Evolutionary conservation across 1,140 invertebrate genomes (phyloP).

Genomic region (Zaprionus africanus): DNA sequence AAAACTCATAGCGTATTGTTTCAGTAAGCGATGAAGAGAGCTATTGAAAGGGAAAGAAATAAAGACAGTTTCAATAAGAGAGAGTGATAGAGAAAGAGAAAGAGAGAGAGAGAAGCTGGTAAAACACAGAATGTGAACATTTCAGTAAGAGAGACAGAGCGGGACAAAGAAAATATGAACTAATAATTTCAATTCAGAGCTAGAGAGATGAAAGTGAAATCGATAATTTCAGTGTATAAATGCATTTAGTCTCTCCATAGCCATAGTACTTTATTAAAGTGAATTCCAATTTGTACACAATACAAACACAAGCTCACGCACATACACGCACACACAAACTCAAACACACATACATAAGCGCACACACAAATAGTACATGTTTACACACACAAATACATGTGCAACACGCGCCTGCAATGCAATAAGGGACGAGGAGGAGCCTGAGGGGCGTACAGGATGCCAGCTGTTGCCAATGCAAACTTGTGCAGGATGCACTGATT

Average conservation of each 20-base stretch:
- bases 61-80: too few relatives aligned
- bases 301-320: constrained; percentile 26
- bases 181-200: neutral
- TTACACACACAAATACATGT: constrained; percentile 13
- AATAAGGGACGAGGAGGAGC: constrained; percentile 25
- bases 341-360: neutral
- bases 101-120: too few relatives aligned
- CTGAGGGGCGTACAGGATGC: constrained; percentile 9
- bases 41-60: too few relatives aligned
- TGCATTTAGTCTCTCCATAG: neutral
- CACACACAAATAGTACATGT: neutral
- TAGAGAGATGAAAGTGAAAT: neutral
- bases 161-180: neutral
- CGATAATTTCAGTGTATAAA: neutral
- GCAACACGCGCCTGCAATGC: constrained; percentile 19
- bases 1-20: too few relatives aligned
- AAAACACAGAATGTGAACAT: too few relatives aligned
- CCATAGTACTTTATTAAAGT: neutral
- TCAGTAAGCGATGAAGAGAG: too few relatives aligned
- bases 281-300: constrained; percentile 49
- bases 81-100: too few relatives aligned
- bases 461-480: constrained; percentile 30
- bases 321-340: neutral
- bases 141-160: neutral
- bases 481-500: constrained; percentile 61